Evolutionary conservation across 2,797 vertebrate species (phyloP).

Genomic region (Falco columbarius): DNA sequence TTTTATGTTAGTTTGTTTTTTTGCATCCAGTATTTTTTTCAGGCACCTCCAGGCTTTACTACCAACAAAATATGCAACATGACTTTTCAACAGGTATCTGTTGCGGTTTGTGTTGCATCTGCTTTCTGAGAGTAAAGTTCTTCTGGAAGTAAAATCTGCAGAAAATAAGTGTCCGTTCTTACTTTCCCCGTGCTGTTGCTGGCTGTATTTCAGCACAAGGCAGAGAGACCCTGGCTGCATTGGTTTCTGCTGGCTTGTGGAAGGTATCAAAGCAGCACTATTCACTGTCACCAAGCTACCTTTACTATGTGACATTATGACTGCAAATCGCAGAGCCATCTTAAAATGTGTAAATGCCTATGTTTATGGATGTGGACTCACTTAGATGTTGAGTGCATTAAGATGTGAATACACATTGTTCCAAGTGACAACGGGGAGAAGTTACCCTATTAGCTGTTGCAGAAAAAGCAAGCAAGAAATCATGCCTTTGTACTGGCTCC

Average conservation of each 20-base stretch:
- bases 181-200: background rate
- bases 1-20: constrained; percentile 5
- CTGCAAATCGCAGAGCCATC: constrained; percentile 51
- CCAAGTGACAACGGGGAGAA: constrained; percentile 58
- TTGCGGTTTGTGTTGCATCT: background rate
- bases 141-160: constrained; percentile 4
- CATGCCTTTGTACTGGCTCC: constrained; percentile 54
- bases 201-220: background rate
- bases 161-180: background rate
- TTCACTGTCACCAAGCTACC: constrained; percentile 17
- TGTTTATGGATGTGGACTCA: constrained; percentile 60
- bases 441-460: constrained; percentile 61
- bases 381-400: constrained; percentile 62
- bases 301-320: constrained; percentile 19
- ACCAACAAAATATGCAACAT: background rate
- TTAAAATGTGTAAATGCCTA: constrained; percentile 62
- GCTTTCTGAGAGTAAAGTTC: constrained; percentile 28
- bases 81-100: background rate
- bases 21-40: background rate
- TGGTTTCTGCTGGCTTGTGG: background rate
- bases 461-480: constrained; percentile 46
- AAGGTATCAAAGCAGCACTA: background rate
- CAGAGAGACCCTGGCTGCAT: background rate
- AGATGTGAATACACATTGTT: constrained; percentile 45
- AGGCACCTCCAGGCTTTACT: background rate